These are phyloP conservation scores for Stenchaetothrips biformis DNA, from an alignment of 2,888 invertebrate species.

Conservation along the genomic window DNA sequence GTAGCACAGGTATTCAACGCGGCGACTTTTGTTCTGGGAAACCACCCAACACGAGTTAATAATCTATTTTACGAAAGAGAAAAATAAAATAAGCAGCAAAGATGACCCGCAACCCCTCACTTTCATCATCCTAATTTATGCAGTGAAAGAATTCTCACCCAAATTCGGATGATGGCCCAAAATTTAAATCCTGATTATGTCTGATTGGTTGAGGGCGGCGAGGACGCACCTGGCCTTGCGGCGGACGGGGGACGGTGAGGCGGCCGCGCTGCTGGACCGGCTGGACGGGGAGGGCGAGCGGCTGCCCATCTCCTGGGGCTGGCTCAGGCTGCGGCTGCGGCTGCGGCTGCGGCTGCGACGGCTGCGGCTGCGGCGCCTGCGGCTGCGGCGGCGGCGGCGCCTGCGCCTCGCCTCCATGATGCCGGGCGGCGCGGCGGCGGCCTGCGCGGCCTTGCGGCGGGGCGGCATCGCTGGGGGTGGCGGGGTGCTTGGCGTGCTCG, in stretches of 20 bases:
- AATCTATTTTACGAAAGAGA: too few species aligned
- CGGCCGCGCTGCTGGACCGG: slow-evolving; percentile 5
- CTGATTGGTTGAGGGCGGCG: too few species aligned
- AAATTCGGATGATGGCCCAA: too few species aligned
- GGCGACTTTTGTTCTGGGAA: too few species aligned
- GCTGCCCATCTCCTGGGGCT: not conserved
- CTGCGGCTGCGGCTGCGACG: not conserved
- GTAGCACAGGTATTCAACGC: not conserved
- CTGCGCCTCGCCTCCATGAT: not conserved
- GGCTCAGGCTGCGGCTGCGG: not conserved
- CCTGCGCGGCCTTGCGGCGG: not conserved
- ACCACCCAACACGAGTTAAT: too few species aligned
- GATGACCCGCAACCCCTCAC: not conserved
- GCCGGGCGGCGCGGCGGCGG: not conserved
- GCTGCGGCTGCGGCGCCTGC: not conserved
- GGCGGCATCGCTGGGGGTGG: not conserved
- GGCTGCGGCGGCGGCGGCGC: not conserved
- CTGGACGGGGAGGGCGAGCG: not conserved
- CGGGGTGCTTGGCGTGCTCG: not conserved
- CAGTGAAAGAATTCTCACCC: too few species aligned
- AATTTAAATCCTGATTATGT: too few species aligned
- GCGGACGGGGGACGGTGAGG: not conserved
- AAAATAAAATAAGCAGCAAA: not conserved
- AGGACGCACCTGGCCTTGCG: not conserved
- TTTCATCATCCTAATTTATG: too few species aligned